Evolutionary conservation across 2,797 vertebrate species (phyloP).

Genomic region (Lagodon rhomboides): DNA sequence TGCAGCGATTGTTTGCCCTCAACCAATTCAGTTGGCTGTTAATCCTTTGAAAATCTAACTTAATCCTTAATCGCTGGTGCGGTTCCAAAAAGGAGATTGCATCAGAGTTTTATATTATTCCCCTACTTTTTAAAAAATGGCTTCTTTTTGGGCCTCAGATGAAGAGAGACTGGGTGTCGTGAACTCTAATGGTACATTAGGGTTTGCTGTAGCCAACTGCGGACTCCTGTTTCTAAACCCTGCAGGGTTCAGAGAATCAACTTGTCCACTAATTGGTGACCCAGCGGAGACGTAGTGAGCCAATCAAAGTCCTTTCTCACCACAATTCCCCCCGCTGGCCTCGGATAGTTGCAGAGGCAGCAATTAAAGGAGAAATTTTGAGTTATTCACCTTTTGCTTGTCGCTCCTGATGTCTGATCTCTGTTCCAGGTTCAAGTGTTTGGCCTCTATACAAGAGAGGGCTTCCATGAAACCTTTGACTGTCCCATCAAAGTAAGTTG

Average conservation of each 20-base stretch:
- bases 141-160: conserved; percentile 29
- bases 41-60: conserved; percentile 80
- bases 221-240: conserved; percentile 77
- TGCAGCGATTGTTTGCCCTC: conserved; percentile 80
- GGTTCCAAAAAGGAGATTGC: conserved; percentile 55
- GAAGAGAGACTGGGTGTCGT: conserved; percentile 53
- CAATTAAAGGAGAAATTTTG: conserved; percentile 79
- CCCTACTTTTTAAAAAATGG: conserved; percentile 37
- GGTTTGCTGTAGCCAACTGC: conserved; percentile 70
- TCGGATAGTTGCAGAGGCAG: conserved; percentile 78
- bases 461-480: conserved; percentile 97
- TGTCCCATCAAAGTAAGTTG: conserved; percentile 97
- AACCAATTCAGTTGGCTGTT: conserved; percentile 74
- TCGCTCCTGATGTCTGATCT: conserved; percentile 54
- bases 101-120: conserved; percentile 64
- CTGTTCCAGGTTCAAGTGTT: conserved; percentile 94
- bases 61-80: conserved; percentile 75
- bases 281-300: conserved; percentile 77
- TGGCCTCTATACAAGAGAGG: conserved; percentile 96
- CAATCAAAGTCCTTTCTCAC: conserved; percentile 77
- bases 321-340: conserved; percentile 69
- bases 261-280: conserved; percentile 87
- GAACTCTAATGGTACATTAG: conserved; percentile 72
- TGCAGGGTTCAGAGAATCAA: conserved; percentile 80
- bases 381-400: conserved; percentile 73